phyloP scores from a whole-genome alignment of 2,797 vertebrate species.

The Phataginus tricuspis region DNA sequence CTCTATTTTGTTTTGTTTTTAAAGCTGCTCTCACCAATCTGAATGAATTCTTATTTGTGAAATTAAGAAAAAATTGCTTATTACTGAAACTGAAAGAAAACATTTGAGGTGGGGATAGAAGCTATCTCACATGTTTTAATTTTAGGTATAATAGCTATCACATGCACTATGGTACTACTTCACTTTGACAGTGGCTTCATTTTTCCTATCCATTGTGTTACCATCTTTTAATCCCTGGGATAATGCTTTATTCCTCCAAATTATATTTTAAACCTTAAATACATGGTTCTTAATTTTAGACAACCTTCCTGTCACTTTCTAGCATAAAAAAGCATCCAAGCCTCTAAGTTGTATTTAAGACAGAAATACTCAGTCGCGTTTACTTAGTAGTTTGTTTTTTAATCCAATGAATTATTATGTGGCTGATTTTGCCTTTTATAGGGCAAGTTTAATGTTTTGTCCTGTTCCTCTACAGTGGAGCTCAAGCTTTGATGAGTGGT shows the following conservation, averaged over 20 bases:
- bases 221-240: not conserved
- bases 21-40: not conserved
- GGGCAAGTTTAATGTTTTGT: constrained; percentile 81
- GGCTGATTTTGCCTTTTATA: not conserved
- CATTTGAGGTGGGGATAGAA: not conserved
- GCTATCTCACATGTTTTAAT: not conserved
- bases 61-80: not conserved
- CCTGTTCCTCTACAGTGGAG: constrained; percentile 90
- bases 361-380: not conserved
- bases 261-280: constrained; percentile 4
- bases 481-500: constrained; percentile 96
- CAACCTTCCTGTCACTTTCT: not conserved
- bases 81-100: constrained; percentile 46
- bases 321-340: not conserved
- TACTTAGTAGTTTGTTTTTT: constrained; percentile 28
- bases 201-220: not conserved
- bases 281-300: not conserved
- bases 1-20: not conserved
- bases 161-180: not conserved
- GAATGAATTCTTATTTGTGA: constrained; percentile 33
- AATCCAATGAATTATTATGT: not conserved
- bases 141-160: not conserved
- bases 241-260: not conserved
- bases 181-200: not conserved
- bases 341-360: not conserved